These are phyloP conservation scores for Apteryx owenii DNA, from an alignment of 2,113 vertebrate species.

Conservation along the genomic window DNA sequence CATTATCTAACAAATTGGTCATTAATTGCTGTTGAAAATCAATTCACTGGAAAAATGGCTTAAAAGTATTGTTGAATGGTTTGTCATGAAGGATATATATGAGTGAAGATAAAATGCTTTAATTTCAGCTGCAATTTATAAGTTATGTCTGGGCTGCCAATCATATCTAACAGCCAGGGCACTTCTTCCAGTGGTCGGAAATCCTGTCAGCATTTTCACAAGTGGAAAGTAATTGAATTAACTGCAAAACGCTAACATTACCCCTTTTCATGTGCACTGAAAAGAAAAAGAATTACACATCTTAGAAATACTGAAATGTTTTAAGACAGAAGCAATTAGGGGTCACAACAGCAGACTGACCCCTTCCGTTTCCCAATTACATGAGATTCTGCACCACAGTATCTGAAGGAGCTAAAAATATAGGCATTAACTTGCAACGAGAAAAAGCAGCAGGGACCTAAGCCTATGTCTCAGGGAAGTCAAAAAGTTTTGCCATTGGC, in stretches of 20 bases:
- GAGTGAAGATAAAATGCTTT: constrained; percentile 28
- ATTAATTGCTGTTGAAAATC: constrained; percentile 52
- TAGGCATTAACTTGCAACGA: not conserved
- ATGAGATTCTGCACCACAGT: not conserved
- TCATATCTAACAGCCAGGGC: constrained; percentile 14
- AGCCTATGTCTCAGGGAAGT: not conserved
- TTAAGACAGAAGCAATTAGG: constrained; percentile 63
- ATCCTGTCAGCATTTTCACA: constrained; percentile 63
- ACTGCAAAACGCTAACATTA: constrained; percentile 63
- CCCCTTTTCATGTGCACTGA: constrained; percentile 49
- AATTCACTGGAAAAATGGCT: constrained; percentile 42
- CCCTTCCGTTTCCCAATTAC: not conserved
- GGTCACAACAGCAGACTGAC: constrained; percentile 28
- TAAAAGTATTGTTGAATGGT: not conserved
- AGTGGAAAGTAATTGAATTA: constrained; percentile 73
- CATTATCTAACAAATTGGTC: constrained; percentile 41
- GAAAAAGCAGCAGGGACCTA: not conserved
- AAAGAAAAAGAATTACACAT: constrained; percentile 28
- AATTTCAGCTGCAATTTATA: constrained; percentile 50
- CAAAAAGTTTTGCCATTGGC: not conserved
- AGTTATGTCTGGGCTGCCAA: constrained; percentile 65
- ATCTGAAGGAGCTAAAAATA: constrained; percentile 10
- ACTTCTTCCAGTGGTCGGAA: constrained; percentile 51
- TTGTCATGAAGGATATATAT: not conserved
- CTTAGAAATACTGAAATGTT: constrained; percentile 45